Base-by-base conservation (phyloP, 2,113 vertebrate species). In the Tachycineta bicolor region DNA sequence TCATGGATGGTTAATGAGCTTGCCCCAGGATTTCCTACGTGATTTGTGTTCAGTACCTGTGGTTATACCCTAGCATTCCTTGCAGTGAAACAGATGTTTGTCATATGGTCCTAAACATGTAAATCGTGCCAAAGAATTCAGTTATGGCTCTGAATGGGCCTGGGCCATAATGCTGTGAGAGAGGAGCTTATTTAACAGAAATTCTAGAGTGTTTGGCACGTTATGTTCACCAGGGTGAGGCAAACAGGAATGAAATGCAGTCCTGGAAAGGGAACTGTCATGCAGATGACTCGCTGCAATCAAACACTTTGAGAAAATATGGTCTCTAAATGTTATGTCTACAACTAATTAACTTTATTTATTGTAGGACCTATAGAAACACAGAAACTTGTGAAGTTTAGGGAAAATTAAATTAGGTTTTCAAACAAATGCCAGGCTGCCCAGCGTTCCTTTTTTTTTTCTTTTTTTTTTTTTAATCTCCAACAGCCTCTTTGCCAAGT, bases 311-410 rank as follows among this genome's bases (percentile, higher is more conserved):
- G 76, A 83, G 80, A 93, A 95, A 88, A 90, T 85, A 83, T 0
- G 26, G 46, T 70, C 64, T 86, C 59, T 93, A 77, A 90, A 80
- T 93, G 86, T 93, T 94, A 67, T 75, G 90, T 94, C 89, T 95
- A 81, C 91, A 81, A 70, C 50, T 89, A 95, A 93, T 92, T 92
- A 93, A 70, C 68, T 89, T 52, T 90, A 77, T 92, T 92, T 96
- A 81, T 94, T 83, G n/a, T 70, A 63, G 73, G 73, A 80, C 87
- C 58, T 93, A 41, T 71, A 78, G 87, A 82, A 89, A 71, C 77
- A 87, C n/a, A 65, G 78, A 94, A 95, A 93, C 76, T 90, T 90
- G 83, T 86, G 80, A 94, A 90, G 43, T 89, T 92, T 67, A 49
- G 60, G 83, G 86, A 70, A 92, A 95, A 90, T 67, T 63, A 77